Conservation (phyloP, 1,140 invertebrate species). For the Hormaphis cornu region DNA sequence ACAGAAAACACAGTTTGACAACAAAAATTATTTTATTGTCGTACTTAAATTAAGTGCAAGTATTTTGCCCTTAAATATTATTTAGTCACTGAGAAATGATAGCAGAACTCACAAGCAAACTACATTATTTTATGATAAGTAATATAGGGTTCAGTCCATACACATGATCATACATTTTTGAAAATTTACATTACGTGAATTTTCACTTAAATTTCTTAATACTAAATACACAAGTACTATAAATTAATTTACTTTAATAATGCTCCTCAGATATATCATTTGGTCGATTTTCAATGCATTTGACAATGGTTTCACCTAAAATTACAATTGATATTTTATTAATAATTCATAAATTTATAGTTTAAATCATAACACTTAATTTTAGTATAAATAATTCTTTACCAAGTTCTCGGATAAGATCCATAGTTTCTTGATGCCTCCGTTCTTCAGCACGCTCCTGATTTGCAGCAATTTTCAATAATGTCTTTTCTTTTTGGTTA, state of each 20-base stretch:
- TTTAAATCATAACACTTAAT: background rate
- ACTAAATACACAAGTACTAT: background rate
- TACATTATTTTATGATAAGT: no score
- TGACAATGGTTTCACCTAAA: slow-evolving; percentile 14
- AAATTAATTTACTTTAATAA: background rate
- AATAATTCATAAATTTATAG: background rate
- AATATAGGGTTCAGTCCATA: no score
- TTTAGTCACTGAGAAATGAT: no score
- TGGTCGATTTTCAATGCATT: background rate
- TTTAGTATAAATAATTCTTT: background rate
- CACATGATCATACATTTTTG: background rate
- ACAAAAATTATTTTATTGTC: no score
- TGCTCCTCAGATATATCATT: background rate
- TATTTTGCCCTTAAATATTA: no score
- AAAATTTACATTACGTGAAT: background rate
- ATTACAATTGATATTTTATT: background rate
- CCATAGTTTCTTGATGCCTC: slow-evolving; percentile 11
- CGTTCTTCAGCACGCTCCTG: slow-evolving; percentile 4
- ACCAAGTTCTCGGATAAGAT: slow-evolving; percentile 6
- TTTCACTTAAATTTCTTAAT: background rate
- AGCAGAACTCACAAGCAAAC: no score
- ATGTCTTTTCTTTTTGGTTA: slow-evolving; percentile 3
- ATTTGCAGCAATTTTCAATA: slow-evolving; percentile 19
- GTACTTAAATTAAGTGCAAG: no score
- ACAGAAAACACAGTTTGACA: no score